Percentiles rank a stretch among this genome's conserved stretches.
Evolutionary conservation across 2,797 vertebrate genomes (phyloP).

Genomic region (Clarias platycephalus): DNA sequence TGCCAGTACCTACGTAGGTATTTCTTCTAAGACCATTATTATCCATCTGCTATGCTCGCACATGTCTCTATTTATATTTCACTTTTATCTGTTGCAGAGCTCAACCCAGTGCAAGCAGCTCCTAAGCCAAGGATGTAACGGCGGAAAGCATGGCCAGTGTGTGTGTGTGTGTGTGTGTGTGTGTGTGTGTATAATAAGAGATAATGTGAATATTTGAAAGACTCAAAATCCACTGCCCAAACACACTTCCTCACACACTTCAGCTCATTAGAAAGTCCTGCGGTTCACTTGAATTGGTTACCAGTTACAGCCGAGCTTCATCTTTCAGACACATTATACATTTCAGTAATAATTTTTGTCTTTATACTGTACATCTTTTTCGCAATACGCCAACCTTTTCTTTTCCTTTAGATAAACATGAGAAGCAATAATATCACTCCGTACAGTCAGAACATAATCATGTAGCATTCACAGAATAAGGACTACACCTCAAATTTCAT

Average conservation of each 20-base stretch:
- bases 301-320: conserved; percentile 15
- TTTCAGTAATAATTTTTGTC: conserved; percentile 9
- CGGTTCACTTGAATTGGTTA: conserved; percentile 12
- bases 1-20: conserved; percentile 83
- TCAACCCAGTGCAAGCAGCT: conserved; percentile 65
- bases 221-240: conserved; percentile 13
- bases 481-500: neutral
- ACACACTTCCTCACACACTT: conserved; percentile 21
- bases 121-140: conserved; percentile 59
- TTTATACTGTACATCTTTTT: conserved; percentile 20
- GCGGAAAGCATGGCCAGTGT: conserved; percentile 47
- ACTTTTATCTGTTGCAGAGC: conserved; percentile 59
- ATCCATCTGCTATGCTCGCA: neutral
- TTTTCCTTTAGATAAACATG: conserved; percentile 65
- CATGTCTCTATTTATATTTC: neutral
- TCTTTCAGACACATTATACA: neutral
- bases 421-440: conserved; percentile 63
- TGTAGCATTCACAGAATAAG: conserved; percentile 3
- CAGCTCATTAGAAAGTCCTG: conserved; percentile 25
- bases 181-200: conserved; percentile 23
- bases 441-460: conserved; percentile 13
- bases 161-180: conserved; percentile 43
- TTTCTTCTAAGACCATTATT: neutral
- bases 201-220: conserved; percentile 32
- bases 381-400: conserved; percentile 38